phyloP scores from a whole-genome alignment of 2,888 invertebrate genomes.

The Troglohyphantes excavatus region DNA sequence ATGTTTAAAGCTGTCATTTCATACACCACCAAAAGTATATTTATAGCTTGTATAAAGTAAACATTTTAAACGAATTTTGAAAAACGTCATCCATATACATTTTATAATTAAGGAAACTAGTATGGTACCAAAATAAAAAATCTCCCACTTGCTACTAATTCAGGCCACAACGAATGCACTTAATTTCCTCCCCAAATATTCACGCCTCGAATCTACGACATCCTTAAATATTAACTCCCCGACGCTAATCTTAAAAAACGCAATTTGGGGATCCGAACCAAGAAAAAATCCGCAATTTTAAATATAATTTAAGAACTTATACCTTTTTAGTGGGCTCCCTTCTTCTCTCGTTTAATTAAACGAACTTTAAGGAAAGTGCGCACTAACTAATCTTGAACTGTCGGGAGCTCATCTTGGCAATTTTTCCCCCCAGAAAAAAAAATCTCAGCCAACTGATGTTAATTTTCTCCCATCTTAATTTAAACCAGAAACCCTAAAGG shows the following conservation, averaged over 20 bases:
- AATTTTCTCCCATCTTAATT: slow-evolving; percentile 56
- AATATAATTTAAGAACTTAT: slow-evolving; percentile 36
- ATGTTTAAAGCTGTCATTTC: too few relatives aligned
- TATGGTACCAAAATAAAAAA: neutral
- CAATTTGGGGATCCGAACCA: neutral
- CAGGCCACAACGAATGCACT: neutral
- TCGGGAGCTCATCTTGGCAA: slow-evolving; percentile 13
- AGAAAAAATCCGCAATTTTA: slow-evolving; percentile 34
- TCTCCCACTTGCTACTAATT: neutral
- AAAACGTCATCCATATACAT: neutral
- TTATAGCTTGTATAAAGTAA: too few relatives aligned
- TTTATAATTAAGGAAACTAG: neutral
- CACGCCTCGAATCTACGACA: neutral
- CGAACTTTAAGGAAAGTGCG: slow-evolving; percentile 31
- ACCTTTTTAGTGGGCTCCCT: slow-evolving; percentile 3
- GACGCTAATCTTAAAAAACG: slow-evolving; percentile 5
- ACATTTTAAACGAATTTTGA: neutral
- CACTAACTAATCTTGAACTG: slow-evolving; percentile 47
- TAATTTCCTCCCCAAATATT: slow-evolving; percentile 2
- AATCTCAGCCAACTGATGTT: neutral
- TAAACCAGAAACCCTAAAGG: slow-evolving; percentile 46
- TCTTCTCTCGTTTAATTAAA: slow-evolving; percentile 31
- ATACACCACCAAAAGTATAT: too few relatives aligned
- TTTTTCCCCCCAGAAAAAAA: neutral
- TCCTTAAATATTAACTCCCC: neutral